These are phyloP conservation scores for Elymnias hypermnestra DNA, from an alignment of 1,140 invertebrate species.

Conservation along the genomic window DNA sequence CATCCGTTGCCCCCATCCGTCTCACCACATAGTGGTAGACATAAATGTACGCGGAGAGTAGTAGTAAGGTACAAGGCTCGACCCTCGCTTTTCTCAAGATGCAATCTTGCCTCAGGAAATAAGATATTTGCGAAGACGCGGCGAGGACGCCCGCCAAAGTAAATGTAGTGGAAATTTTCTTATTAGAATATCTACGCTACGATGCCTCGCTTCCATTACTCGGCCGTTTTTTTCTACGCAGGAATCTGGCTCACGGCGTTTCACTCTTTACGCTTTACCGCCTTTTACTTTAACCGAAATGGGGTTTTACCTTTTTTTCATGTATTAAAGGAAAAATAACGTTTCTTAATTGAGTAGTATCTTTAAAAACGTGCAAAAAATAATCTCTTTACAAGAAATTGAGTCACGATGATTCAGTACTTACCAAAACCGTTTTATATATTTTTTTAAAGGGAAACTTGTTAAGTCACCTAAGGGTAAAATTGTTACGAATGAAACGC, in stretches of 20 bases:
- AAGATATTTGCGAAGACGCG: constrained; percentile 75
- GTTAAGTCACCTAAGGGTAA: no score
- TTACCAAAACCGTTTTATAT: no score
- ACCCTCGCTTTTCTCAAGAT: constrained; percentile 74
- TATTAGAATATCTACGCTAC: constrained; percentile 75
- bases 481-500: no score
- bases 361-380: no score
- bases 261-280: constrained; percentile 44
- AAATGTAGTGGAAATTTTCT: constrained; percentile 76
- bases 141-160: constrained; percentile 70
- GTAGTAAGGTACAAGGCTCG: constrained; percentile 53
- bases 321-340: not conserved
- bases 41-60: constrained; percentile 37
- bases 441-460: no score
- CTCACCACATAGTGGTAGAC: constrained; percentile 21
- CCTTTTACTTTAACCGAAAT: constrained; percentile 15
- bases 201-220: constrained; percentile 63
- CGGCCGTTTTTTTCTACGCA: constrained; percentile 62
- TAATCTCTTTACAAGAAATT: no score
- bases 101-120: constrained; percentile 75
- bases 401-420: no score
- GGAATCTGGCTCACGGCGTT: constrained; percentile 51
- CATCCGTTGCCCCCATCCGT: constrained; percentile 3
- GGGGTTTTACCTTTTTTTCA: not conserved
- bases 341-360: no score